Evolutionary conservation across 1,140 invertebrate genomes (phyloP).

Genomic region (Sycophaga agraensis): DNA sequence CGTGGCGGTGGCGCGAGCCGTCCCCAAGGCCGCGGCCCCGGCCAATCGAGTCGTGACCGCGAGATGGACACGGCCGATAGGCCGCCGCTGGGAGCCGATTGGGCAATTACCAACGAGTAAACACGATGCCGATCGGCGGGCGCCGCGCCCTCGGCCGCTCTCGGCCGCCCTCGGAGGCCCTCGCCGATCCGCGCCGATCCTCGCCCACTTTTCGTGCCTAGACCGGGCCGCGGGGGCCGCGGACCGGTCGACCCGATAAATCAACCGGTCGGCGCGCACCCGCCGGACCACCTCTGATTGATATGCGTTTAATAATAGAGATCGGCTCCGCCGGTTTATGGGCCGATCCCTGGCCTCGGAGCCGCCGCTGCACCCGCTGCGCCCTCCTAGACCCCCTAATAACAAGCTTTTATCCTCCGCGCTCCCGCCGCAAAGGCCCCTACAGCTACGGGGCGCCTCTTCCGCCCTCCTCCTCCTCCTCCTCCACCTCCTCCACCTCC

Average conservation of each 20-base stretch:
- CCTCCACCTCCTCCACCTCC: slow-evolving; percentile 31
- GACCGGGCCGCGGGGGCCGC: background rate
- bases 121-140: too few species aligned
- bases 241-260: slow-evolving; percentile 51
- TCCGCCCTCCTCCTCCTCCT: slow-evolving; percentile 36
- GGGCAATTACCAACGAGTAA: too few species aligned
- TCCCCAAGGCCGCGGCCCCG: too few species aligned
- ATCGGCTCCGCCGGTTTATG: slow-evolving; percentile 30
- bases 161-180: too few species aligned
- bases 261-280: slow-evolving; percentile 37
- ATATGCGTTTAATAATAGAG: slow-evolving; percentile 58
- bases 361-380: too few species aligned
- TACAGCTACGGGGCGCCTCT: slow-evolving; percentile 34
- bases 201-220: background rate
- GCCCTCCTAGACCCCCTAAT: slow-evolving; percentile 37
- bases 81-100: too few species aligned
- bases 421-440: slow-evolving; percentile 38
- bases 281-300: slow-evolving; percentile 51
- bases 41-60: too few species aligned
- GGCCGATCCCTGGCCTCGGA: too few species aligned
- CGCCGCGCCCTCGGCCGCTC: too few species aligned
- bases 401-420: slow-evolving; percentile 51
- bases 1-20: too few species aligned
- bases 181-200: too few species aligned
- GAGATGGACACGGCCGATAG: too few species aligned